A percentile compares a stretch with the other conserved stretches of the same genome.
Evolutionary conservation across 1,140 invertebrate genomes (phyloP).

Genomic region (Apis dorsata): DNA sequence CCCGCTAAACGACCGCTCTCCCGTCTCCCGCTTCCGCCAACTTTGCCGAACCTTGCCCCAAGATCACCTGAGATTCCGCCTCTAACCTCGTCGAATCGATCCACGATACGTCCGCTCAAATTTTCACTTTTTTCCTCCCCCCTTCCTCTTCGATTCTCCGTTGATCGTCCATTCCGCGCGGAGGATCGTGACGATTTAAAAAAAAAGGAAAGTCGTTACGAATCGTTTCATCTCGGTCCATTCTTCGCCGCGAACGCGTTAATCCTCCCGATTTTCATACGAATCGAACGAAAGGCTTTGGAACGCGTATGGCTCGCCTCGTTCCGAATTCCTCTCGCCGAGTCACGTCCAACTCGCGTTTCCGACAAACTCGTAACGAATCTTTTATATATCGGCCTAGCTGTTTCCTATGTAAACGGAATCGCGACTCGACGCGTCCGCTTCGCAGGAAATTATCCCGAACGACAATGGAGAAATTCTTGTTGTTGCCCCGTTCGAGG

Average conservation of each 20-base stretch:
- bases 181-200: no score
- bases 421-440: no score
- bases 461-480: conserved; percentile 12
- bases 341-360: conserved; percentile 19
- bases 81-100: no score
- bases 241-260: conserved; percentile 52
- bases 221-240: conserved; percentile 71
- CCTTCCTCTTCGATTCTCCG: no score
- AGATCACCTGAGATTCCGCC: no score
- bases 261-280: conserved; percentile 56
- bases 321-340: conserved; percentile 49
- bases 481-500: no score
- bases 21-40: neutral
- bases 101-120: no score
- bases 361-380: conserved; percentile 27
- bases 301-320: neutral
- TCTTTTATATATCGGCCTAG: neutral
- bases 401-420: neutral
- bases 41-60: neutral
- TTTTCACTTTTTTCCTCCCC: no score
- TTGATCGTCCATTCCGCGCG: no score
- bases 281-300: conserved; percentile 1
- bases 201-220: conserved; percentile 47
- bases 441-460: conserved; percentile 1
- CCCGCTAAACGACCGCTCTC: conserved; percentile 21